Conservation (phyloP, 2,797 vertebrate genomes). For the Platyrinchus mystaceus region DNA sequence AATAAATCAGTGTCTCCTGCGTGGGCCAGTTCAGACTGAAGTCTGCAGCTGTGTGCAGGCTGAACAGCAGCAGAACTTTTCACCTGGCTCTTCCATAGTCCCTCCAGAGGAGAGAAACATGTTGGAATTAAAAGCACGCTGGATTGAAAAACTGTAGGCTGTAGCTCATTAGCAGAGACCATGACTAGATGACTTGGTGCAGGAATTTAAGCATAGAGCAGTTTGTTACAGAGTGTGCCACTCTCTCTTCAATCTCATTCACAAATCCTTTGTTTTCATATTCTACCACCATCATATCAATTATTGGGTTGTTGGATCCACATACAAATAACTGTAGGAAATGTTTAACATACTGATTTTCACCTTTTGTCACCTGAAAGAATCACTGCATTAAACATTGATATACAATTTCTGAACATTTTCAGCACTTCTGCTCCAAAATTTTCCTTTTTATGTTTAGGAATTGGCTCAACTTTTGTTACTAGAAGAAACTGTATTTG, state of each 20-base stretch:
- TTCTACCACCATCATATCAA: not conserved
- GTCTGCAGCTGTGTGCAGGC: not conserved
- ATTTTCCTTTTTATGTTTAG: not conserved
- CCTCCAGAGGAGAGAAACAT: not conserved
- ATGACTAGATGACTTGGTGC: not conserved
- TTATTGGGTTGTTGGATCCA: not conserved
- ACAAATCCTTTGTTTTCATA: not conserved
- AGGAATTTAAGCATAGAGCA: not conserved
- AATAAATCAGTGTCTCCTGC: constrained; percentile 1
- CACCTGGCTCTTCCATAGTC: not conserved
- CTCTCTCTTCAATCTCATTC: not conserved
- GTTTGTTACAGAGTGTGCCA: not conserved
- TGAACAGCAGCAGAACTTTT: not conserved
- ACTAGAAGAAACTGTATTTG: not conserved
- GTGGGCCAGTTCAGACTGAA: not conserved
- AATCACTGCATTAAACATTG: not conserved
- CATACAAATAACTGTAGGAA: not conserved
- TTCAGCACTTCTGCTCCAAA: not conserved
- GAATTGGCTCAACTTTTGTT: not conserved
- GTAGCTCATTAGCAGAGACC: not conserved
- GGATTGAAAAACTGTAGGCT: not conserved
- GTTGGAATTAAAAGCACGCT: not conserved
- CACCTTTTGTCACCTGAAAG: not conserved
- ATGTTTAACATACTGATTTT: not conserved
- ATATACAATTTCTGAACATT: not conserved